Base-by-base conservation (phyloP, 2,797 vertebrate genomes). In the Coccyzus lansbergi region DNA sequence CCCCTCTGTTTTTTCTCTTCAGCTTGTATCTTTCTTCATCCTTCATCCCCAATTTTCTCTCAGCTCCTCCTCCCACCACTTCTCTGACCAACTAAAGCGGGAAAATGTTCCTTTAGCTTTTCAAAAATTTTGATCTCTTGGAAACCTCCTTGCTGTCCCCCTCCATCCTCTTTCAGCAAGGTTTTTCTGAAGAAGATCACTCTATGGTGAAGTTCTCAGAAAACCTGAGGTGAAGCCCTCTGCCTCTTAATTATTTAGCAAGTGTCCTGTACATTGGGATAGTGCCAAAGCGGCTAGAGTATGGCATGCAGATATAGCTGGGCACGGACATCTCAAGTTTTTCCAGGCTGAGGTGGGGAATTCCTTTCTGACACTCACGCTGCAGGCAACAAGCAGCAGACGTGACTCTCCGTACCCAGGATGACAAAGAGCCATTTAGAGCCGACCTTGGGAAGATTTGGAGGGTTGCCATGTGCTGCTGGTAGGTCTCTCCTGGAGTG, bases 21-120 rank as follows among this genome's bases (percentile, higher is more conserved):
- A 92, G 72, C 46, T 89, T 88, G 42, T 87, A 52, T 92, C 58
- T 92, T 91, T 81, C 65, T 88, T 86, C 83, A 79, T 79, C 90
- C 84, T 95, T 72, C 1, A 0, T 68, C 38, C 12, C 38, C 58
- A 44, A 71, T 85, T 58, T 63, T n/a, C 49, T 49, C 51, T 70
- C 86, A 59, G 38, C 93, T 92, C 49, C 81, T 34, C 12, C 58
- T 60, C 31, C 59, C 3, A 12, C 64, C 64, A 65, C n/a, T 63
- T 88, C 60, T 82, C 80, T 75, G 86, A 64, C 80, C 77, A 88
- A 85, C 79, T 91, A 42, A 82, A 81, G 31, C 38, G 70, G 46
- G 70, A 76, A 91, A 79, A 71, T 4, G 21, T 74, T 88, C 53
- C 52, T 78, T 83, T 53, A 62, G 51, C 69, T 79, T 93, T 86